These are phyloP conservation scores for Bombus turneri DNA, from an alignment of 1,140 invertebrate species.

Conservation along the genomic window DNA sequence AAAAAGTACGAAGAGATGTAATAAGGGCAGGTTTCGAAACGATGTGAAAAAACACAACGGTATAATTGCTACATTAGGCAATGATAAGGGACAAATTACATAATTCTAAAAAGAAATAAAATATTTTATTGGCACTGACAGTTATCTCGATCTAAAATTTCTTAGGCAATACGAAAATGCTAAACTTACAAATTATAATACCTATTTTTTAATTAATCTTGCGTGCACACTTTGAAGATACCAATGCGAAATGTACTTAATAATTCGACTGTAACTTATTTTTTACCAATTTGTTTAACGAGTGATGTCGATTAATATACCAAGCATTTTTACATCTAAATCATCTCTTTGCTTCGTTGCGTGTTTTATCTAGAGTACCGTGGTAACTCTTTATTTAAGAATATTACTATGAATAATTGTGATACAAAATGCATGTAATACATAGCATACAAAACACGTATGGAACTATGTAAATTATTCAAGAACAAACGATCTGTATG, in stretches of 20 bases:
- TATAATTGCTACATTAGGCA: conserved; percentile 1
- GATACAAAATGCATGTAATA: conserved; percentile 54
- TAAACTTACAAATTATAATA: conserved; percentile 34
- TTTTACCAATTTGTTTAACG: conserved; percentile 44
- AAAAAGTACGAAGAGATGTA: not conserved
- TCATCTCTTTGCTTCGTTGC: conserved; percentile 51
- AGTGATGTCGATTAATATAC: conserved; percentile 49
- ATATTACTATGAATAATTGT: conserved; percentile 55
- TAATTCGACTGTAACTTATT: conserved; percentile 43
- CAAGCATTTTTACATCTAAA: conserved; percentile 62
- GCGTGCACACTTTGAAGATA: conserved; percentile 41
- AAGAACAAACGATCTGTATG: conserved; percentile 34
- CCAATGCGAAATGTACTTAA: conserved; percentile 44
- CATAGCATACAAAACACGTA: conserved; percentile 27
- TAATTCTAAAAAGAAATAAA: conserved; percentile 24
- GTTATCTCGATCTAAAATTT: conserved; percentile 30
- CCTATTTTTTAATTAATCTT: conserved; percentile 62
- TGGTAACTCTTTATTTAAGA: conserved; percentile 49
- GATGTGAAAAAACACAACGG: conserved; percentile 39
- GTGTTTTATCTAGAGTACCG: conserved; percentile 59
- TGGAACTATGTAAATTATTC: conserved; percentile 35
- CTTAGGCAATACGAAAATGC: conserved; percentile 18
- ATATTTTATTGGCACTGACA: conserved; percentile 54
- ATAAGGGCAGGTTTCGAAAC: conserved; percentile 38
- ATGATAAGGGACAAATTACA: conserved; percentile 7